A percentile compares a stretch with the other conserved stretches of the same genome.
Evolutionary conservation across 2,888 invertebrate species (phyloP).

Genomic region (Dryomyza anilis): DNA sequence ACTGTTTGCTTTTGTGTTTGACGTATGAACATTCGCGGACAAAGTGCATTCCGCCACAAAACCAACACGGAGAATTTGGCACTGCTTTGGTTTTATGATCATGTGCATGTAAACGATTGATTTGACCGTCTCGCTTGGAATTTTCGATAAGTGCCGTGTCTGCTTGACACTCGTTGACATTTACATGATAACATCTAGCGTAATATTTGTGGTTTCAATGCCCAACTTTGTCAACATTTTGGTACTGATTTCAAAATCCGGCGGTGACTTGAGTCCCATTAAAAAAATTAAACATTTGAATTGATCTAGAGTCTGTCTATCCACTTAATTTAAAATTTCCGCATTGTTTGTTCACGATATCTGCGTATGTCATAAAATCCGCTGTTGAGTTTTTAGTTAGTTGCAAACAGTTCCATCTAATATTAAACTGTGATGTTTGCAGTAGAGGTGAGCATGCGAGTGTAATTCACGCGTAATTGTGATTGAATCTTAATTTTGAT

Average conservation of each 20-base stretch:
- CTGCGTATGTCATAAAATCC: slow-evolving; percentile 33
- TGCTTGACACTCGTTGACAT: no score
- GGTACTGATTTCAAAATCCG: no score
- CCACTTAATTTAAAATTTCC: slow-evolving; percentile 29
- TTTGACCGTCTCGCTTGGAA: no score
- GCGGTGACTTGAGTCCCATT: no score
- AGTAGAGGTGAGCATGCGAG: no score
- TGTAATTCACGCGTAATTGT: no score
- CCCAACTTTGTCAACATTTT: slow-evolving; percentile 32
- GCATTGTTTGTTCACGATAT: slow-evolving; percentile 27
- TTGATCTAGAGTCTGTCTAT: slow-evolving; percentile 28
- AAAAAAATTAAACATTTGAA: no score
- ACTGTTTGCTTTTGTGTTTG: not conserved
- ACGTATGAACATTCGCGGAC: not conserved
- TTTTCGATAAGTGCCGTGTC: no score
- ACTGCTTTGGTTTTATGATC: slow-evolving; percentile 19
- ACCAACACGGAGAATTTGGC: slow-evolving; percentile 34
- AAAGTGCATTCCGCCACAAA: slow-evolving; percentile 33
- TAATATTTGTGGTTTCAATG: slow-evolving; percentile 26
- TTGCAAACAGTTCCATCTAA: slow-evolving; percentile 33
- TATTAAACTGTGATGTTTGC: slow-evolving; percentile 32
- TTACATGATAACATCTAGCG: no score
- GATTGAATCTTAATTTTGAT: no score
- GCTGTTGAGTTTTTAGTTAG: slow-evolving; percentile 24
- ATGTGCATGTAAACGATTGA: slow-evolving; percentile 8